Evolutionary conservation across 1,140 invertebrate species (phyloP).

Genomic region (Lepidostoma basale): DNA sequence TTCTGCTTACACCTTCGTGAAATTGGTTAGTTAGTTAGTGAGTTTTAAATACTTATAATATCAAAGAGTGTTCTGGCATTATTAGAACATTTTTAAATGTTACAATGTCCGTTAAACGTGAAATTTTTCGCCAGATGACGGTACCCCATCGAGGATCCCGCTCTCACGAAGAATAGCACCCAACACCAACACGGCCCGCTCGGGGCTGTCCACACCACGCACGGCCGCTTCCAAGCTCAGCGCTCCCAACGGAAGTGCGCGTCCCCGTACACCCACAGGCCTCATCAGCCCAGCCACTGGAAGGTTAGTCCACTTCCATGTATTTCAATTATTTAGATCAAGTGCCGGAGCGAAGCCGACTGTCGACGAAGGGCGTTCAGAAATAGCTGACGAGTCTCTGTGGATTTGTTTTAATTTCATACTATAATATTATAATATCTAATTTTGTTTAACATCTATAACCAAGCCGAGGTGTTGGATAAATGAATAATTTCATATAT

Average conservation of each 20-base stretch:
- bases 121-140: constrained; percentile 63
- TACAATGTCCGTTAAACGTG: background rate
- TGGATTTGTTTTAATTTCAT: too few relatives aligned
- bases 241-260: constrained; percentile 61
- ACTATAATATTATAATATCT: too few relatives aligned
- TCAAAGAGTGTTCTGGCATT: background rate
- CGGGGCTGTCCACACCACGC: constrained; percentile 59
- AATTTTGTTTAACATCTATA: too few relatives aligned
- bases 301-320: constrained; percentile 62
- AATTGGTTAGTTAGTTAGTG: too few relatives aligned
- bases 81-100: background rate
- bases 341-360: too few relatives aligned
- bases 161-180: constrained; percentile 67
- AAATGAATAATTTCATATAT: too few relatives aligned
- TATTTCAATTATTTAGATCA: background rate
- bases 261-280: constrained; percentile 77
- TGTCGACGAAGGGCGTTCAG: too few relatives aligned
- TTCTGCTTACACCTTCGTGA: too few relatives aligned
- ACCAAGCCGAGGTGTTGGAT: too few relatives aligned
- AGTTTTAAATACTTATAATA: background rate
- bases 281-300: constrained; percentile 70
- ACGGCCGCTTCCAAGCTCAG: constrained; percentile 59
- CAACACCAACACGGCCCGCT: constrained; percentile 56
- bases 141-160: constrained; percentile 76
- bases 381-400: too few relatives aligned